Evolutionary conservation across 2,113 vertebrate genomes (phyloP).

Genomic region (Mesitornis unicolor): DNA sequence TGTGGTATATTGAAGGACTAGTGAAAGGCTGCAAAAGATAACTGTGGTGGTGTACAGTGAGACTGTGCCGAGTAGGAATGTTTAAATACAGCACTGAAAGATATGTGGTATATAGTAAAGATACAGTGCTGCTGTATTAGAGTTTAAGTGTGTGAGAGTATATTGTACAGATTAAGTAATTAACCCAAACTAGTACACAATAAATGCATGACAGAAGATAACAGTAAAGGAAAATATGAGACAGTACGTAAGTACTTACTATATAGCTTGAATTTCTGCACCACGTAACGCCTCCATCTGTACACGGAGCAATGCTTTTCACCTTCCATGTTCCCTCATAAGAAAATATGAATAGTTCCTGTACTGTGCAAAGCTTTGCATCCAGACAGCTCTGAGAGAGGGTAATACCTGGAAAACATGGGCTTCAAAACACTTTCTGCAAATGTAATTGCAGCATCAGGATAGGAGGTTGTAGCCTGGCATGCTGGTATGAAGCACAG

Average conservation of each 20-base stretch:
- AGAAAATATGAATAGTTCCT: not conserved
- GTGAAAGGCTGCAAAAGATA: slow-evolving; percentile 21
- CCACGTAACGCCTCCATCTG: not conserved
- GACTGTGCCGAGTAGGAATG: not conserved
- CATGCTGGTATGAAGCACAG: not conserved
- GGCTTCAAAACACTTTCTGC: not conserved
- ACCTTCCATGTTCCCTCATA: not conserved
- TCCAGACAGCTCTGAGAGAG: not conserved
- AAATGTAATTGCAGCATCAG: not conserved
- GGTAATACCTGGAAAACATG: accelerated
- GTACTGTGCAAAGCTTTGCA: accelerated
- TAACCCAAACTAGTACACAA: not conserved
- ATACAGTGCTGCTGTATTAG: not conserved
- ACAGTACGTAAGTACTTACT: accelerated
- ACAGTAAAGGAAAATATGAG: not conserved
- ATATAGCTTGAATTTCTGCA: not conserved
- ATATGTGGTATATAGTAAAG: not conserved
- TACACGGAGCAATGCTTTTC: not conserved
- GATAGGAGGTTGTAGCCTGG: not conserved
- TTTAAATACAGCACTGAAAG: not conserved
- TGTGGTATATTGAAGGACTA: slow-evolving; percentile 15
- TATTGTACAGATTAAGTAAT: not conserved
- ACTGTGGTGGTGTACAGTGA: not conserved
- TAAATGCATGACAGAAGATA: not conserved
- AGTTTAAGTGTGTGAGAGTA: not conserved